These are phyloP conservation scores for Merluccius polli DNA, from an alignment of 2,797 vertebrate genomes.

Conservation along the genomic window DNA sequence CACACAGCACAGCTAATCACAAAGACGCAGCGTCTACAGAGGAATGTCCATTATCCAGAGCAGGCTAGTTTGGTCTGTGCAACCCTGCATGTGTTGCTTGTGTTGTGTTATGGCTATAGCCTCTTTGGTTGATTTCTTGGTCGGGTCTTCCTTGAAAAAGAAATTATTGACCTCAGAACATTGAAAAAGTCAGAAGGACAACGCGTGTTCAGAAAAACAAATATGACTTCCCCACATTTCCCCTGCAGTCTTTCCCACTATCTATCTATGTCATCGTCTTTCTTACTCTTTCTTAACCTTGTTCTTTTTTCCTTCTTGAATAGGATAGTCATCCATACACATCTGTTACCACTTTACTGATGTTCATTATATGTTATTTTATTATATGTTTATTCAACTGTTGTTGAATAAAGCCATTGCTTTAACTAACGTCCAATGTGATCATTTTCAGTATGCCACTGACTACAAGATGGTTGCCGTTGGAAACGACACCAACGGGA, in stretches of 20 bases:
- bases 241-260: background rate
- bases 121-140: no score
- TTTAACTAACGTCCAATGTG: background rate
- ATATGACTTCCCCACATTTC: background rate
- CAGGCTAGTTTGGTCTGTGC: background rate
- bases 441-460: slow-evolving; percentile 81
- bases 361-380: no score
- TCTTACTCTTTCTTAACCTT: background rate
- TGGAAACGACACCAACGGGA: slow-evolving; percentile 80
- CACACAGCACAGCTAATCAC: background rate
- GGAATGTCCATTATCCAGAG: background rate
- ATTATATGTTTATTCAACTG: background rate
- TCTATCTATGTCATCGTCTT: background rate
- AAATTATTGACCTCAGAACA: background rate
- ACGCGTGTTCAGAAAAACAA: background rate
- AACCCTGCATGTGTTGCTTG: background rate
- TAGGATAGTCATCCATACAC: background rate
- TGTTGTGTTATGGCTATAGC: background rate
- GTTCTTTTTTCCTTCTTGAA: background rate
- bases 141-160: background rate
- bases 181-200: background rate
- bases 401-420: background rate
- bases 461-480: slow-evolving; percentile 75
- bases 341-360: background rate
- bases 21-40: background rate